phyloP scores from a whole-genome alignment of 2,888 invertebrate genomes.

The Andrena praecox region DNA sequence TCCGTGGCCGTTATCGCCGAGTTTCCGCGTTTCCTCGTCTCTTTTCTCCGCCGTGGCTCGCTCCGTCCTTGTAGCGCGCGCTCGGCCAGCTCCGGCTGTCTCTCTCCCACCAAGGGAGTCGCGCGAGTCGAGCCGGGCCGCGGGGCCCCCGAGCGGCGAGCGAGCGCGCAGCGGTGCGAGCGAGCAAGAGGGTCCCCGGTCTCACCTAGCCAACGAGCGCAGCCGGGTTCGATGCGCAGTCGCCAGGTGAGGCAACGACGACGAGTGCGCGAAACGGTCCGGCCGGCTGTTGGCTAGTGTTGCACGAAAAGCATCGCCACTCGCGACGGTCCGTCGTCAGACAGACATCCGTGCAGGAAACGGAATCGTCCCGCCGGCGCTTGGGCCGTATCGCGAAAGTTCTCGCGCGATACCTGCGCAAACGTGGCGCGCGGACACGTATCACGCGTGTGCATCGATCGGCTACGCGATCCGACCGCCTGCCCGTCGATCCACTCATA shows the following conservation, averaged over 20 bases:
- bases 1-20: conserved; percentile 32
- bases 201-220: conserved; percentile 56
- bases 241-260: conserved; percentile 82
- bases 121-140: conserved; percentile 11
- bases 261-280: conserved; percentile 65
- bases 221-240: conserved; percentile 78
- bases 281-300: conserved; percentile 61
- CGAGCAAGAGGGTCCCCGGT: conserved; percentile 44
- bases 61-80: conserved; percentile 10
- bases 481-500: conserved; percentile 49
- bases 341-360: conserved; percentile 36
- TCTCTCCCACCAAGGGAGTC: background rate
- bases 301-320: conserved; percentile 59
- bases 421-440: conserved; percentile 23
- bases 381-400: conserved; percentile 17
- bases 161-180: conserved; percentile 13
- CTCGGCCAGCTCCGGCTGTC: background rate
- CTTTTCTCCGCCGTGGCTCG: background rate
- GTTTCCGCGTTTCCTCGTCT: conserved; percentile 45
- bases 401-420: conserved; percentile 11
- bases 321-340: conserved; percentile 62
- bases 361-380: conserved; percentile 34
- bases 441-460: conserved; percentile 5
- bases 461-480: conserved; percentile 1
- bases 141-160: background rate